Evolutionary conservation across 2,888 invertebrate species (phyloP).

Genomic region (Tetramorium bicarinatum): DNA sequence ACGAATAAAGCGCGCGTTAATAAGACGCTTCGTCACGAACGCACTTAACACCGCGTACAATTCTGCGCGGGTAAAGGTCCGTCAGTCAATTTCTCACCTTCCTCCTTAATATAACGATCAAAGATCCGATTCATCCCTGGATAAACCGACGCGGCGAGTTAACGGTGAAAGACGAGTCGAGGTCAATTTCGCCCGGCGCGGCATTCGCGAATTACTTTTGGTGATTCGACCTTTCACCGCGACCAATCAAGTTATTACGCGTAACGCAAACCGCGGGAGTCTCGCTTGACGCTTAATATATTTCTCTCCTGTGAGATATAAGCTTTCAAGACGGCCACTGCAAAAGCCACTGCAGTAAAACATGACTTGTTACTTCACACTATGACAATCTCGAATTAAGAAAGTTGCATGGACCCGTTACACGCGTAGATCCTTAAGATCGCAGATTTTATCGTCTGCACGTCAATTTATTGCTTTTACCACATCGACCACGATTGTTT

Average conservation of each 20-base stretch:
- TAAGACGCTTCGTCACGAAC: background rate
- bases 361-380: conserved; percentile 54
- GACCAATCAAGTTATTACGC: conserved; percentile 58
- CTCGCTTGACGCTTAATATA: conserved; percentile 53
- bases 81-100: conserved; percentile 18
- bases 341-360: conserved; percentile 43
- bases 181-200: conserved; percentile 49
- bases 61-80: conserved; percentile 4
- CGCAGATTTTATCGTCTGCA: conserved; percentile 8
- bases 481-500: background rate
- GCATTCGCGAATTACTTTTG: conserved; percentile 58
- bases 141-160: conserved; percentile 51
- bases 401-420: conserved; percentile 48
- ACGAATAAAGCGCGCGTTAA: conserved; percentile 12
- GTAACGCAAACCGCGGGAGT: conserved; percentile 57
- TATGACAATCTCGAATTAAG: conserved; percentile 56
- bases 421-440: background rate
- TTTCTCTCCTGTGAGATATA: conserved; percentile 51
- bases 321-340: conserved; percentile 50
- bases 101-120: conserved; percentile 51
- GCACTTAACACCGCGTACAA: background rate
- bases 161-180: conserved; percentile 58
- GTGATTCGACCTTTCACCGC: conserved; percentile 59
- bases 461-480: background rate
- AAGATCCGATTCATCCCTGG: conserved; percentile 49